Conservation (phyloP, 2,888 invertebrate genomes). For the Rhingia campestris region DNA sequence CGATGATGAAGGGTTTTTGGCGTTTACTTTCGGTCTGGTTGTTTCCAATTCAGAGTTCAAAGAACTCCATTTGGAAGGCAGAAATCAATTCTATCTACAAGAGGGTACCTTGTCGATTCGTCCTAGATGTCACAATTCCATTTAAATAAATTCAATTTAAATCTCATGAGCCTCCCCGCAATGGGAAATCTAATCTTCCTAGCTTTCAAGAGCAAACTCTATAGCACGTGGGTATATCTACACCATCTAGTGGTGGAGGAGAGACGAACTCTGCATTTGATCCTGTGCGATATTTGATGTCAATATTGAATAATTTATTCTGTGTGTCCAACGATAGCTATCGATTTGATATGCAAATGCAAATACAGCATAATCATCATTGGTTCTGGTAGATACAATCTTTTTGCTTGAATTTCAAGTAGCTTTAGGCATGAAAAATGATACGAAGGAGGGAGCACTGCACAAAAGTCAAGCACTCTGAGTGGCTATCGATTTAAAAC, state of each 20-base stretch:
- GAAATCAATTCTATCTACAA: background rate
- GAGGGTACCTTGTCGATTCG: background rate
- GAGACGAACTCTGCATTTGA: slow-evolving; percentile 1
- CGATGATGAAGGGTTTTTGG: background rate
- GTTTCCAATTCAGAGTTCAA: background rate
- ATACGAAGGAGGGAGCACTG: background rate
- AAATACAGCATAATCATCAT: slow-evolving; percentile 37
- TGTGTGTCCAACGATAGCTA: slow-evolving; percentile 6
- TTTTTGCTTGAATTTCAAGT: background rate
- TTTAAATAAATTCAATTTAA: slow-evolving; percentile 11
- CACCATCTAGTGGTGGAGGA: background rate
- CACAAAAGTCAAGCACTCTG: background rate
- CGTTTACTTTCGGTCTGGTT: background rate
- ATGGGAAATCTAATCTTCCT: slow-evolving; percentile 8
- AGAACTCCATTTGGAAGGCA: background rate
- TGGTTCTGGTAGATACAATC: slow-evolving; percentile 2
- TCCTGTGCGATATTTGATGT: background rate
- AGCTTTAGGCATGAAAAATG: background rate
- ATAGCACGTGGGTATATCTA: background rate
- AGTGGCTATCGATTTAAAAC: slow-evolving; percentile 28
- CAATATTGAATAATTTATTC: slow-evolving; percentile 44
- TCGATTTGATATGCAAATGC: slow-evolving; percentile 45
- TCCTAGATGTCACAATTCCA: background rate
- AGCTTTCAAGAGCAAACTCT: slow-evolving; percentile 10
- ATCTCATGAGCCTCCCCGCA: background rate